Evolutionary conservation across 1,140 invertebrate genomes (phyloP), one percentile per base, ranked within the genome.

Genomic region (Marisa cornuarietis): DNA sequence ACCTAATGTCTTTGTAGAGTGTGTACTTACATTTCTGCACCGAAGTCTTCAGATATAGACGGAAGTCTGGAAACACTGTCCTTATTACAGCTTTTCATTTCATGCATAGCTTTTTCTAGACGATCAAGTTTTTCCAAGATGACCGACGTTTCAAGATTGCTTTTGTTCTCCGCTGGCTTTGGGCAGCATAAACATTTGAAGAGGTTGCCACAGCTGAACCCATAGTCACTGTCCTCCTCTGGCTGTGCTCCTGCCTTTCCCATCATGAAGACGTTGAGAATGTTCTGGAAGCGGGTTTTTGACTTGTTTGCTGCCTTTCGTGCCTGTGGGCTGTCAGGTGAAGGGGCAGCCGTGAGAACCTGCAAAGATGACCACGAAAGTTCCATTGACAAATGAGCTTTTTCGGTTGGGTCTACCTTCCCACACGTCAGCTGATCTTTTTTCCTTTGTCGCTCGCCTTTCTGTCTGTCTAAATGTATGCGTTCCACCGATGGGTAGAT

Each of bases 171-270:
- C 16, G 61, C 72, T 31, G 83, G 78, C 42, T 73, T 79, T 3
- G 87, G 88, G 79, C 88, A 89, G 63, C 88, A 89, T 49, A 88
- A 42, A 79, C 88, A 89, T 20, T 80, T 82, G 79, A 87, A 88
- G 18, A 89, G 80, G 72, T 89, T 88, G 62, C 86, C 87, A 73
- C 87, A 88, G 20, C 87, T 87, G 62, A 88, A 85, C 4, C 83
- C 82, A 79, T 88, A 88, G 51, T 88, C 87, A 65, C 88, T 89
- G 52, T 85, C 83, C 52, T 80, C 77, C 54, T 81, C 68, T 58
- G 54, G 4, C 54, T 58, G 54, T 14, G 16, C 24, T 13, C 58
- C 22, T 2, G 76, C 42, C 4, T 49, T 22, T 14, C 76, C 76
- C 76, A 77, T n/a, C 76, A 68, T 69, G 76, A 77, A 77, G 63